Percentiles rank a stretch among this genome's conserved stretches.
These are phyloP conservation scores for Nebria salina DNA, from an alignment of 2,888 invertebrate genomes.

Conservation along the genomic window DNA sequence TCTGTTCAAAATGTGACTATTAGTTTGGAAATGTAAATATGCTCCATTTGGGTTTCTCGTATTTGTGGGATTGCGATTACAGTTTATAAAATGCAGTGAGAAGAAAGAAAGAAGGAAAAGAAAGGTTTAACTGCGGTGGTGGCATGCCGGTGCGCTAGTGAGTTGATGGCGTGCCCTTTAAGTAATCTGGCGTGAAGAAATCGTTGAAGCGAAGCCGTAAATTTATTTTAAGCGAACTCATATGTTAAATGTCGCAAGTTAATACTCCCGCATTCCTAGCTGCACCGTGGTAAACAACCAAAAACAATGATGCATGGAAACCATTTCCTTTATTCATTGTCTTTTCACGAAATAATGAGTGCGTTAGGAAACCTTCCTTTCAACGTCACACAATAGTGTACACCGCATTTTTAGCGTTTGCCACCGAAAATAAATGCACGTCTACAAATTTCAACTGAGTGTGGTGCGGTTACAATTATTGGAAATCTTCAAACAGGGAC, in stretches of 20 bases:
- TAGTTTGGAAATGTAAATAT: too few relatives aligned
- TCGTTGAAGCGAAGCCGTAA: conserved; percentile 36
- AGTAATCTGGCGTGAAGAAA: conserved; percentile 39
- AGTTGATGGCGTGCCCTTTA: conserved; percentile 25
- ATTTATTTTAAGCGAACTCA: conserved; percentile 44
- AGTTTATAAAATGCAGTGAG: not conserved
- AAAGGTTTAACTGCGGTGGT: not conserved
- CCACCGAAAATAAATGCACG: conserved; percentile 9
- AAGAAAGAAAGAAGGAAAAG: not conserved
- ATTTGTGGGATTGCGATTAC: not conserved
- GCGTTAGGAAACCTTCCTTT: conserved; percentile 36
- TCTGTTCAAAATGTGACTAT: too few relatives aligned
- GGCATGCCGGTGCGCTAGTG: not conserved
- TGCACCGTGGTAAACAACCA: conserved; percentile 33
- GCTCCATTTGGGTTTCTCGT: too few relatives aligned
- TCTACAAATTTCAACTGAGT: conserved; percentile 21
- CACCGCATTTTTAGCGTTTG: not conserved
- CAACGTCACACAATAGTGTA: conserved; percentile 27
- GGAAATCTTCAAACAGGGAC: conserved; percentile 31
- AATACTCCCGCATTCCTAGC: conserved; percentile 36
- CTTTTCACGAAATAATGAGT: conserved; percentile 36
- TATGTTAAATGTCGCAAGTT: conserved; percentile 43
- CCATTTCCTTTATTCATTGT: conserved; percentile 41
- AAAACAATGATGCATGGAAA: conserved; percentile 40
- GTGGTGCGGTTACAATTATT: conserved; percentile 34